These are phyloP conservation scores for Larimichthys polyactis DNA, from an alignment of 2,113 vertebrate species.

Conservation along the genomic window DNA sequence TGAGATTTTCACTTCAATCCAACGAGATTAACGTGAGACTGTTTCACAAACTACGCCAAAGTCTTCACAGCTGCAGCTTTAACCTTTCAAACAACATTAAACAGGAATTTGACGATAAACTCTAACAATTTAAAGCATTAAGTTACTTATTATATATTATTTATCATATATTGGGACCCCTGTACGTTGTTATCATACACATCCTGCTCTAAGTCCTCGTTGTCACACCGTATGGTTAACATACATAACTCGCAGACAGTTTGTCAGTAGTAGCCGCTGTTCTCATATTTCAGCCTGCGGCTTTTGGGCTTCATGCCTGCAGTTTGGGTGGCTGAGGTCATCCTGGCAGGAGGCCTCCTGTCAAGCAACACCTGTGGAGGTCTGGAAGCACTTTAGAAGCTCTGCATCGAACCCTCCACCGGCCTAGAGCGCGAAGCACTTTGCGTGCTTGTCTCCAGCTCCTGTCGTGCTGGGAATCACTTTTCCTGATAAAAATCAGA, in stretches of 20 bases:
- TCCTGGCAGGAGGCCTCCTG: slow-evolving; percentile 49
- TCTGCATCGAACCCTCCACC: not conserved
- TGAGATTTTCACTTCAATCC: not conserved
- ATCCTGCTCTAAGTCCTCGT: slow-evolving; percentile 8
- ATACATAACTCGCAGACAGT: slow-evolving; percentile 28
- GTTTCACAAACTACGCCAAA: not conserved
- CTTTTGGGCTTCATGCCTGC: slow-evolving; percentile 42
- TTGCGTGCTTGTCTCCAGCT: slow-evolving; percentile 26
- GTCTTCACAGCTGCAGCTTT: not conserved
- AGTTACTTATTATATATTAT: not conserved
- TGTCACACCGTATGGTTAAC: slow-evolving; percentile 39
- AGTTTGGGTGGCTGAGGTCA: slow-evolving; percentile 69
- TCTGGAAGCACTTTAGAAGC: slow-evolving; percentile 52
- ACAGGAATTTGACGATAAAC: not conserved
- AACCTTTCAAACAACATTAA: not conserved
- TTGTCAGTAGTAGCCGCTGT: slow-evolving; percentile 39
- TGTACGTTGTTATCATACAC: not conserved
- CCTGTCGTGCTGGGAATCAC: not conserved
- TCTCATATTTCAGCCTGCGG: slow-evolving; percentile 53
- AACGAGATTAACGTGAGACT: not conserved
- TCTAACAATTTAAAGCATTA: not conserved
- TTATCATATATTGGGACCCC: not conserved
- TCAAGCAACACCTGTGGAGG: slow-evolving; percentile 66
- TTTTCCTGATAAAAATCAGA: slow-evolving; percentile 61
- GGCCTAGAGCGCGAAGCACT: slow-evolving; percentile 18